Conservation (phyloP, 2,113 vertebrate genomes). For the Rhadina sibilatrix region DNA sequence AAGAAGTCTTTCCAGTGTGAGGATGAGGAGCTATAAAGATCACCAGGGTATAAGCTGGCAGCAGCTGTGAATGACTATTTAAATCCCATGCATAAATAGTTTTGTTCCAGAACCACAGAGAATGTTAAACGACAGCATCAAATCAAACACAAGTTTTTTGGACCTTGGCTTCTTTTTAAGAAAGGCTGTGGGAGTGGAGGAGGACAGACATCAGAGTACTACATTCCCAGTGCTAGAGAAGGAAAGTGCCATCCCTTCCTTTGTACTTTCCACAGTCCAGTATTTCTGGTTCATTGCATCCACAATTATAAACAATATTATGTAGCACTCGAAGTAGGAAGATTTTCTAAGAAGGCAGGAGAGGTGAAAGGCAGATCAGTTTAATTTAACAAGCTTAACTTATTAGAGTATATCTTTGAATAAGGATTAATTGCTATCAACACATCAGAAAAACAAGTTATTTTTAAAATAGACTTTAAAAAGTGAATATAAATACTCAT, state of each 20-base stretch:
- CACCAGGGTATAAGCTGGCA: not conserved
- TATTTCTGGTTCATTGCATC: not conserved
- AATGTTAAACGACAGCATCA: conserved; percentile 29
- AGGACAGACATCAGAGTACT: not conserved
- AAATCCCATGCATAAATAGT: not conserved
- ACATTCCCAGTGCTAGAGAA: not conserved
- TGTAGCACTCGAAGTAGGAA: not conserved
- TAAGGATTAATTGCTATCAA: not conserved
- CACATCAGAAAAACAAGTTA: not conserved
- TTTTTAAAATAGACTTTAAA: not conserved
- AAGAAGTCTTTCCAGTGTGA: not conserved
- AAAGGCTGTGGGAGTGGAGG: not conserved
- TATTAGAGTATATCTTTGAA: not conserved
- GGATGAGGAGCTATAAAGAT: conserved; percentile 7
- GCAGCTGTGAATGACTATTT: conserved; percentile 51
- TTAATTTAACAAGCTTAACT: not conserved
- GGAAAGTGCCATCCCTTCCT: not conserved
- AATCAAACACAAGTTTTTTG: not conserved
- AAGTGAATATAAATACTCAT: not conserved
- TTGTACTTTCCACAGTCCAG: not conserved
- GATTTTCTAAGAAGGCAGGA: not conserved
- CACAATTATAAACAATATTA: not conserved
- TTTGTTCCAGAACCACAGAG: conserved; percentile 1
- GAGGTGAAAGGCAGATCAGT: not conserved
- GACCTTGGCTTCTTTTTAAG: not conserved